Conservation (phyloP, 2,113 vertebrate species). For the Grammomys surdaster region DNA sequence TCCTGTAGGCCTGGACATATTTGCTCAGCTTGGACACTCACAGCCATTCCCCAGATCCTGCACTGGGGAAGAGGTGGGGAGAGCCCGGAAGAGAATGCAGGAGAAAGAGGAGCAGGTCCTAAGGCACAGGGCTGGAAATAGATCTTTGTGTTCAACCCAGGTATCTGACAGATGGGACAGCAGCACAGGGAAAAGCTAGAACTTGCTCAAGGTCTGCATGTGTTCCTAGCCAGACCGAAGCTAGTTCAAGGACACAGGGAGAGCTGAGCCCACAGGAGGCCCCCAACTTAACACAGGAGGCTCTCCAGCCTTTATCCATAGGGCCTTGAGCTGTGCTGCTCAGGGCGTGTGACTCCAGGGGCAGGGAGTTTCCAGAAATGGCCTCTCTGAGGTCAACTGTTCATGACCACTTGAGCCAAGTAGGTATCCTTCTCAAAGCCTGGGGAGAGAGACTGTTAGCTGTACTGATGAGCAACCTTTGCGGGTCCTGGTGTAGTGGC, state of each 20-base stretch:
- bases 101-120: neutral
- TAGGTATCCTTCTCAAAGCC: neutral
- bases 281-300: neutral
- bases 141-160: neutral
- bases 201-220: neutral
- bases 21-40: conserved; percentile 77
- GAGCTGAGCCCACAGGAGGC: too few species aligned
- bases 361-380: neutral
- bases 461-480: neutral
- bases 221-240: neutral
- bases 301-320: neutral
- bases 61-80: neutral
- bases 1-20: conserved; percentile 3
- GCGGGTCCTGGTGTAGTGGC: neutral
- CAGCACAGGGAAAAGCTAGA: neutral
- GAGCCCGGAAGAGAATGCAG: rapidly evolving
- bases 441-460: neutral
- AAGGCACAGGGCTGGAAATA: neutral
- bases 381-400: neutral
- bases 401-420: neutral
- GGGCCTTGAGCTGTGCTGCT: neutral
- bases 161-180: neutral
- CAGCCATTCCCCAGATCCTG: conserved; percentile 52
- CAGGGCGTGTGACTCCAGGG: neutral
- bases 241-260: neutral